Base-by-base conservation (phyloP, 1,140 invertebrate species). In the Parasteatoda tepidariorum region DNA sequence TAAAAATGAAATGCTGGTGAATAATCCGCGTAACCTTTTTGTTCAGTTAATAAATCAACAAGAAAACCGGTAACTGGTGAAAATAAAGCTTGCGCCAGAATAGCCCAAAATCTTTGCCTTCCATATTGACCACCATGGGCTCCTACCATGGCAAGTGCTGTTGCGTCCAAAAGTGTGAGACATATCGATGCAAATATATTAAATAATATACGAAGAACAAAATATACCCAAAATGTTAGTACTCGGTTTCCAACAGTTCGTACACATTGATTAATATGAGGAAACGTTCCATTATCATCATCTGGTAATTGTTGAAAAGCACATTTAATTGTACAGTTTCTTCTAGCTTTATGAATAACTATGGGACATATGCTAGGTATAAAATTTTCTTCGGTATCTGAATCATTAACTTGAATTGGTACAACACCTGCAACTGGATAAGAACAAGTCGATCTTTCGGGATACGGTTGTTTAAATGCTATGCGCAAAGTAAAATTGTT, bases 1-100 rank as follows among this genome's bases (percentile, higher is more conserved):
- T 95, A 96, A 59, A 95, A 87, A 88, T 94, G 94, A 89, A 95
- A 95, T 24, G 94, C 93, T 22, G 94, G 94, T 85, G 93, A 94
- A 89, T 88, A 92, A 89, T 86, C 87, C 62, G 87, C 86, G 85
- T 82, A 84, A 9, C 83, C 84, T 54, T 38, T 61, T 9, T 91
- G 92, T 22, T 89, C 90, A 85, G 91, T 93, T 3, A 91, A 91
- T 84, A 91, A 92, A 88, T 95, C 94, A 57, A 95, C 94, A 30
- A 95, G 89, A 84, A 92, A 86, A 54, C 94, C 94, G 3, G 94
- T 94, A 2, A 95, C 87, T 1, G 94, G 94, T 3, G 94, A 93
- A 30, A 93, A 93, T 68, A 95, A 93, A 91, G 95, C 94, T 9
- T 93, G 93, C 0, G 94, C 94, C 59, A 95, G 91, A 68, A 92